phyloP scores from a whole-genome alignment of 2,113 vertebrate species.

The Stigmatopora argus region DNA sequence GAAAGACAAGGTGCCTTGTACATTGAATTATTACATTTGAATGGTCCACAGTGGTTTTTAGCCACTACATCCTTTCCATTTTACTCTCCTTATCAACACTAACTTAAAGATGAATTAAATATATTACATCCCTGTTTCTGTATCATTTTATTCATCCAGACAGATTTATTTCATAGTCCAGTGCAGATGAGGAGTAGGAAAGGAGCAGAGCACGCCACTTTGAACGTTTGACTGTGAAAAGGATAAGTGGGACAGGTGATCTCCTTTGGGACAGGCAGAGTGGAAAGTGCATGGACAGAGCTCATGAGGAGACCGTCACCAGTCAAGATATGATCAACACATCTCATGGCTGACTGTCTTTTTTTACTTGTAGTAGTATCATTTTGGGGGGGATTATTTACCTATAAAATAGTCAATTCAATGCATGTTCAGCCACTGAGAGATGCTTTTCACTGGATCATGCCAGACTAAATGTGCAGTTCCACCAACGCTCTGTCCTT shows the following conservation, averaged over 20 bases:
- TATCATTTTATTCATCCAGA: slow-evolving; percentile 20
- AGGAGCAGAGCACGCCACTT: slow-evolving; percentile 59
- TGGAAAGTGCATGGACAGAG: slow-evolving; percentile 56
- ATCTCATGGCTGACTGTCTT: slow-evolving; percentile 18
- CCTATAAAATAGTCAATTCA: slow-evolving; percentile 2
- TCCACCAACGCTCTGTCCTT: slow-evolving; percentile 58
- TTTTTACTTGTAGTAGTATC: not conserved
- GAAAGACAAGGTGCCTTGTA: slow-evolving; percentile 54
- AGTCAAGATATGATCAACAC: slow-evolving; percentile 32
- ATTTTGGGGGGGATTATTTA: not conserved
- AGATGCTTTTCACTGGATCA: slow-evolving; percentile 38
- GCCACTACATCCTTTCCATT: slow-evolving; percentile 49
- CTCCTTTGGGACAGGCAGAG: slow-evolving; percentile 63
- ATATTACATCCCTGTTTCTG: slow-evolving; percentile 13
- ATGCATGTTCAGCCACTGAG: slow-evolving; percentile 12
- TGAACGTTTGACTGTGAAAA: slow-evolving; percentile 56
- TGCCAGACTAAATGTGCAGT: slow-evolving; percentile 42
- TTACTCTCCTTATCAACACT: slow-evolving; percentile 56
- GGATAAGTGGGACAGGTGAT: slow-evolving; percentile 60
- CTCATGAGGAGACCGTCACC: slow-evolving; percentile 46
- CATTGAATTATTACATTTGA: slow-evolving; percentile 41
- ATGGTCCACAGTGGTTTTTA: slow-evolving; percentile 58
- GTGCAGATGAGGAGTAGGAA: slow-evolving; percentile 63
- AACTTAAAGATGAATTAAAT: slow-evolving; percentile 20
- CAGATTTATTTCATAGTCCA: slow-evolving; percentile 25